Base-by-base conservation (phyloP, 2,113 vertebrate genomes). In the Nyctibius bracteatus region DNA sequence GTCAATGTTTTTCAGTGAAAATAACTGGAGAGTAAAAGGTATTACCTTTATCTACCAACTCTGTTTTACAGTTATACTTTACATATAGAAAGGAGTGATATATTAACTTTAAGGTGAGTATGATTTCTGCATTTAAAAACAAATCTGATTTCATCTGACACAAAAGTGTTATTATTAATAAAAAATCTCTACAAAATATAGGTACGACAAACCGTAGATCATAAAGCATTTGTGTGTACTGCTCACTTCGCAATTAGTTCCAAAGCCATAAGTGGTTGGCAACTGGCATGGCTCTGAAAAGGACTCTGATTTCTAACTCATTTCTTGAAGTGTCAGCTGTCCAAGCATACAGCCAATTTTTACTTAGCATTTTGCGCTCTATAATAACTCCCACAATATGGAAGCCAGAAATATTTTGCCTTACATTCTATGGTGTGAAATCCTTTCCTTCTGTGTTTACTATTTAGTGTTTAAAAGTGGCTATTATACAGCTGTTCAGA, bases 381-480 rank as follows among this genome's bases (percentile, higher is more conserved):
- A 63, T 96, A 96, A 96, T 66, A 88, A 93, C 97, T 86, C 97
- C 96, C 65, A 97, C 96, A 91, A 86, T 80, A 97, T 91, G 84
- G 88, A 97, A 91, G 93, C 93, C 95, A 96, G 96, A 97, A 97
- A 97, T 97, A 96, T 94, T 97, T 95, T 96, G 82, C 68, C 87
- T 83, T 92, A 70, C 44, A 90, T 94, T 94, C 57, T 61, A 74
- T 39, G 25, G 41, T 59, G 25, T 77, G 81, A 96, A 94, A 92
- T 24, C 15, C 21, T 83, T 92, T 91, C 58, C 57, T 94, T 96
- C 83, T 91, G 59, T 96, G 72, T 96, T 96, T 96, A 96, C 78
- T 86, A 46, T 75, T 96, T 86, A 86, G 92, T 65, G 91, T 91
- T 93, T 77, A 81, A 88, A 95, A 92, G 92, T 77, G 55, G 61